Base-by-base conservation (phyloP, 2,888 invertebrate genomes). In the Nudaria mundana region DNA sequence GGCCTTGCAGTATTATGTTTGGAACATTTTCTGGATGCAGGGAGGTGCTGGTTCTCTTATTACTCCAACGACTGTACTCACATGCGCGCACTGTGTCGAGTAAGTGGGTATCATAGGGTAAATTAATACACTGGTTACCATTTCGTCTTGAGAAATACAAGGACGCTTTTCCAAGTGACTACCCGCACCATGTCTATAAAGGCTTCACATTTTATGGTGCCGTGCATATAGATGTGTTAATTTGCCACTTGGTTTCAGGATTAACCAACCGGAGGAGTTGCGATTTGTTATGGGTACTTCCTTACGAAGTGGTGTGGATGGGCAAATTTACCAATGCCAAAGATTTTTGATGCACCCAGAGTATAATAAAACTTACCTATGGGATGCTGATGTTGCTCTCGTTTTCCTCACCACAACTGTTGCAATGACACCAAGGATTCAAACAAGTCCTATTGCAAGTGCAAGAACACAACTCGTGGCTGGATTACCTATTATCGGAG, bases 41-140 rank as follows among this genome's bases (percentile, higher is more conserved):
- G 26, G 13, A 2, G 79, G 81, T 40, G 79, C 79, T 0, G 78
- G 76, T 3, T 57, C 76, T 8, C 49, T 81, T 6, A 25, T 82
- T 28, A 78, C 65, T 11, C 2, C 38, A 2, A 52, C 2, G 3
- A 8, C 52, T 1, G 50, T 81, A 0, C 39, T 80, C 11, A 74
- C 81, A 1, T 79, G 81, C 37, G 74, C 78, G 38, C 77, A 79
- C 40, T 81, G 81, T 43, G 74, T 48, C 52, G 12, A 30, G 81
- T 81, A 63, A 63, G 76, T 70, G 23, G n/a, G n/a, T n/a, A n/a
- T n/a, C n/a, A n/a, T n/a, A n/a, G n/a, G n/a, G n/a, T n/a, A n/a
- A n/a, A n/a, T n/a, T n/a, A n/a, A n/a, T n/a, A n/a, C n/a, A n/a
- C n/a, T n/a, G n/a, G n/a, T n/a, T n/a, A n/a, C n/a, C n/a, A n/a